Conservation (phyloP, 1,140 invertebrate genomes). For the Notospermus geniculatus region DNA sequence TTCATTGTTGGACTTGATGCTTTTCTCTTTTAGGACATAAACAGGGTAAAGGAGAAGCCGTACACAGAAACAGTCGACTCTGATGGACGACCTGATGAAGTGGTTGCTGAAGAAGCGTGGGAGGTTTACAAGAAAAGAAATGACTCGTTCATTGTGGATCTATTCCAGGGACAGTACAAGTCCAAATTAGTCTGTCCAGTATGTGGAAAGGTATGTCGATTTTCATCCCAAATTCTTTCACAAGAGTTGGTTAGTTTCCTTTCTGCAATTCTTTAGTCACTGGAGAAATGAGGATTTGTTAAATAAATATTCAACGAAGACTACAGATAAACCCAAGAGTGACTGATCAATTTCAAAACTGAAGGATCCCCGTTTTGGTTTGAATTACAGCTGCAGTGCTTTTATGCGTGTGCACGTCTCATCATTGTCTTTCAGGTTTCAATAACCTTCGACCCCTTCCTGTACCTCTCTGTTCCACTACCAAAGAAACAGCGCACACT, state of each 20-base stretch:
- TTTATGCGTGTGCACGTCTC: too few relatives aligned
- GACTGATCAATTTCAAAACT: too few relatives aligned
- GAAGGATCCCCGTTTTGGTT: too few relatives aligned
- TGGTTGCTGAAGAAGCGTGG: conserved; percentile 63
- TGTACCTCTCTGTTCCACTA: conserved; percentile 57
- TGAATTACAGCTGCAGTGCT: too few relatives aligned
- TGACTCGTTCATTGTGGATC: conserved; percentile 66
- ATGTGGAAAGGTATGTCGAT: conserved; percentile 55
- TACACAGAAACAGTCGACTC: conserved; percentile 63
- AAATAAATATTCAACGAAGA: too few relatives aligned
- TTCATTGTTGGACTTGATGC: too few relatives aligned
- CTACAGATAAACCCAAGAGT: too few relatives aligned
- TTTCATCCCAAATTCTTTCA: too few relatives aligned
- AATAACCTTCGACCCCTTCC: conserved; percentile 60
- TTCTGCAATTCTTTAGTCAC: too few relatives aligned
- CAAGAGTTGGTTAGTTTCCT: too few relatives aligned
- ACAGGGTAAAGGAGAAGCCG: conserved; percentile 64
- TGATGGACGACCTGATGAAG: conserved; percentile 59
- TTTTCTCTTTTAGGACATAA: conserved; percentile 60
- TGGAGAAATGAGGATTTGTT: too few relatives aligned
- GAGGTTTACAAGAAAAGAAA: conserved; percentile 63
- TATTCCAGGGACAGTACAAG: conserved; percentile 64
- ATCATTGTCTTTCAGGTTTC: conserved; percentile 50
- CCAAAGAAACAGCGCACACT: conserved; percentile 50
- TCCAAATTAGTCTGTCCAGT: conserved; percentile 59